A percentile compares a stretch with the other conserved stretches of the same genome.
phyloP scores from a whole-genome alignment of 2,113 vertebrate species.

The Dipodomys merriami region DNA sequence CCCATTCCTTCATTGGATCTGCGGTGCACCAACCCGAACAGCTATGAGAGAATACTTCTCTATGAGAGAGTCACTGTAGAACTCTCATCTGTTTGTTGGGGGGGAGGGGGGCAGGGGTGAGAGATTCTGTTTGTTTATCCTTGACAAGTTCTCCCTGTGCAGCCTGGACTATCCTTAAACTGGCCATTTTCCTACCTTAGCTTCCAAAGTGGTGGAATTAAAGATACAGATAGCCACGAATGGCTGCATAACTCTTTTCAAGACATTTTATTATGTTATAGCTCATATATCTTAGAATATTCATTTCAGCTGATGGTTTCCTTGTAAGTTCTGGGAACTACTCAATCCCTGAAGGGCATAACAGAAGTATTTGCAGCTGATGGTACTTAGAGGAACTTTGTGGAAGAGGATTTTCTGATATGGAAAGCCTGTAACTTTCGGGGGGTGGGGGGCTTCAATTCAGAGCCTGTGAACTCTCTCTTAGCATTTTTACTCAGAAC shows the following conservation, averaged over 20 bases:
- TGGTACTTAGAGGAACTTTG: neutral
- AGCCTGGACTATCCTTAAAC: neutral
- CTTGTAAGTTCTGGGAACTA: neutral
- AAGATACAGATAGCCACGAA: neutral
- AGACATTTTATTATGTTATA: neutral
- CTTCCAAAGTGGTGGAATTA: neutral
- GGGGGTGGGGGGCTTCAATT: no score
- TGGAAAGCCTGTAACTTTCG: neutral
- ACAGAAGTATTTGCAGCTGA: neutral
- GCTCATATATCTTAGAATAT: neutral
- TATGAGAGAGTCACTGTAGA: neutral
- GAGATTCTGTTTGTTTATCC: neutral
- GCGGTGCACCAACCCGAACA: neutral
- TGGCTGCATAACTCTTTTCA: neutral
- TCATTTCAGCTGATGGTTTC: neutral
- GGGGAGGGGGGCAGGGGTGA: no score
- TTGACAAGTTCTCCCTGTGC: neutral
- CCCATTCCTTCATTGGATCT: neutral
- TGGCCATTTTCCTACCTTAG: neutral
- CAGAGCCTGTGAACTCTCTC: no score
- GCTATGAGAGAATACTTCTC: neutral
- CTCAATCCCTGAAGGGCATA: neutral
- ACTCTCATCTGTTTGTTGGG: neutral
- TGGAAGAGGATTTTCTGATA: neutral
- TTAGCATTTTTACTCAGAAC: no score